Evolutionary conservation across 1,140 invertebrate species (phyloP), one percentile per base, ranked within the genome.

Genomic region (Drosophila carrolli): DNA sequence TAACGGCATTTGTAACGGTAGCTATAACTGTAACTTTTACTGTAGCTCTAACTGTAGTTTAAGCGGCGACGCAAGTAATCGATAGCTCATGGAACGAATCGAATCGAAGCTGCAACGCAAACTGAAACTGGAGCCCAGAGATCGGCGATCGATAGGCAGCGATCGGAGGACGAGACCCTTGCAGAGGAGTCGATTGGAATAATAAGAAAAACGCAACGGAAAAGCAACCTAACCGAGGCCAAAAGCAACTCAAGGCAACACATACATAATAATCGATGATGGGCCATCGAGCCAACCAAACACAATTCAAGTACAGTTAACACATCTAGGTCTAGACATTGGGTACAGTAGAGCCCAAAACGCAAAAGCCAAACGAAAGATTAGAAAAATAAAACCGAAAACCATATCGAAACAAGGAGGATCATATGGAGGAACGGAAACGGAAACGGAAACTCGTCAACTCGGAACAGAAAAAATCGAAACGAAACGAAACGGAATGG

Each of bases 211-310:
- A 58, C 7, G 68, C 66, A 71, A 58, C 44, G 53, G 13, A 63
- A 63, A 55, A 41, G 10, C 47, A 61, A 63, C 60, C 60, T 63
- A 55, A 35, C 40, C 60, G 51, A 72, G 66, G 66, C 66, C 66
- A 71, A 71, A 72, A 71, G 43, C 53, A 72, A 71, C 66, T 50
- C 10, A 71, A 71, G 65, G 35, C 43, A 71, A 68, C 46, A 38
- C 37, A 67, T 63, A 50, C n/a, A 51, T 43, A 53, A 66, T 38
- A 65, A 66, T 41, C 57, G 57, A 50, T 23, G 23, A 23, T 27
- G 11, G 56, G 9, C 44, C 29, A 6, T 59, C 48, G 16, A 35
- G 51, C 51, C 16, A 54, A 54, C 35, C 35, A 53, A 70, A 66
- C 37, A 32, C 56, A 62, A 40, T 37, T 44, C 50, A 37, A 47